Percentiles rank a stretch among this genome's conserved stretches.
Conservation (phyloP, 30 jellyfish, hydroid and myxozoan genomes). For the Aurelia aurita region DNA sequence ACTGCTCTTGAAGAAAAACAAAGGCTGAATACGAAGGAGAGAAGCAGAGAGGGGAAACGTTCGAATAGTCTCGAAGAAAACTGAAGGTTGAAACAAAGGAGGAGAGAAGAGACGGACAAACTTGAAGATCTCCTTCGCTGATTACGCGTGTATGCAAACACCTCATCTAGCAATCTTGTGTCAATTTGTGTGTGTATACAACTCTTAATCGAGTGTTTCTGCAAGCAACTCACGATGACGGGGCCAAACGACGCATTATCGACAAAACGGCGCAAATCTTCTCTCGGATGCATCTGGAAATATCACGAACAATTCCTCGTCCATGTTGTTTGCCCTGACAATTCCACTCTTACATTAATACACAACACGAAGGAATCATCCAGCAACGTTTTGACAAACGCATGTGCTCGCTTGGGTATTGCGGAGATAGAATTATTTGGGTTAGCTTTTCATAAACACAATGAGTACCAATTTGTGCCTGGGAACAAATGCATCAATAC, state of each 20-base stretch:
- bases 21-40: too few species aligned
- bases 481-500: slow-evolving; percentile 54
- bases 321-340: slow-evolving; percentile 45
- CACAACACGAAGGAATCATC: slow-evolving; percentile 62
- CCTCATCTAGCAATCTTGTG: too few species aligned
- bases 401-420: slow-evolving; percentile 63
- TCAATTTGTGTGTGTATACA: too few species aligned
- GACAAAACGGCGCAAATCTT: slow-evolving; percentile 44
- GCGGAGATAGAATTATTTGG: slow-evolving; percentile 39
- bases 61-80: too few species aligned
- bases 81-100: too few species aligned
- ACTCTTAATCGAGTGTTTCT: neutral
- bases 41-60: too few species aligned
- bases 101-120: too few species aligned
- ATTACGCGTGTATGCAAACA: too few species aligned
- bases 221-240: neutral
- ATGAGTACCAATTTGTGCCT: slow-evolving; percentile 32
- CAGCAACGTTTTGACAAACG: slow-evolving; percentile 50
- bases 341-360: slow-evolving; percentile 38
- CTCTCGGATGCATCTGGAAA: slow-evolving; percentile 62
- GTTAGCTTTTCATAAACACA: slow-evolving; percentile 43
- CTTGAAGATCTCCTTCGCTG: too few species aligned
- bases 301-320: slow-evolving; percentile 48
- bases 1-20: too few species aligned
- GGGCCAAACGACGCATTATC: slow-evolving; percentile 3